Conservation (phyloP, 1,140 invertebrate genomes). For the Pseudomyrmex sp. region DNA sequence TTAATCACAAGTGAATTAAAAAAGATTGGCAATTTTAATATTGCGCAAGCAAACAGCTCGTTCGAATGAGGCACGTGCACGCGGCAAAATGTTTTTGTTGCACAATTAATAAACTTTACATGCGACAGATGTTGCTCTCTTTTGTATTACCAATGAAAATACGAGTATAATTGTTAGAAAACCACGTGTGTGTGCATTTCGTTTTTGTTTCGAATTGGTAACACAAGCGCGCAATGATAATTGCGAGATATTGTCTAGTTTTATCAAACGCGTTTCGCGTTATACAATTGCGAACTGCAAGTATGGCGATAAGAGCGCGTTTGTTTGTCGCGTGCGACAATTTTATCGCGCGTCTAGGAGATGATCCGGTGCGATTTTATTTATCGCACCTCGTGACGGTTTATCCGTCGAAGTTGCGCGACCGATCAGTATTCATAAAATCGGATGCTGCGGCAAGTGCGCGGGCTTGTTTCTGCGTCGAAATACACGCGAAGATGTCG, state of each 20-base stretch:
- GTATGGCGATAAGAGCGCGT: background rate
- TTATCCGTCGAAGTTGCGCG: background rate
- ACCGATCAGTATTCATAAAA: constrained; percentile 50
- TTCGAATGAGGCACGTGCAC: no score
- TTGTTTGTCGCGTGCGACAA: constrained; percentile 9
- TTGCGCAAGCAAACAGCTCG: no score
- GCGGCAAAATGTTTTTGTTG: no score
- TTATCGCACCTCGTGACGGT: background rate
- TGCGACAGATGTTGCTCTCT: background rate
- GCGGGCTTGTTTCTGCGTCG: constrained; percentile 17
- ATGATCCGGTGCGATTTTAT: background rate
- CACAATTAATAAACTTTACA: no score
- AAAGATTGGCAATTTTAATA: no score
- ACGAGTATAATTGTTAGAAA: constrained; percentile 1
- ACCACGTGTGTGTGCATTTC: background rate
- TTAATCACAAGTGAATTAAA: no score
- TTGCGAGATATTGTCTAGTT: background rate
- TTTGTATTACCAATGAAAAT: constrained; percentile 1
- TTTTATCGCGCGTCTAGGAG: background rate
- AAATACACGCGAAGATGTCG: constrained; percentile 11
- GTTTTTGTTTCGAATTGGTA: background rate
- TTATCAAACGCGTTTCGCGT: background rate
- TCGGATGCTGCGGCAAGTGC: constrained; percentile 2
- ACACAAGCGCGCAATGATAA: background rate
- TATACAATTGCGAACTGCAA: constrained; percentile 17